phyloP scores from a whole-genome alignment of 2,797 vertebrate genomes.

The Sternotherus odoratus region DNA sequence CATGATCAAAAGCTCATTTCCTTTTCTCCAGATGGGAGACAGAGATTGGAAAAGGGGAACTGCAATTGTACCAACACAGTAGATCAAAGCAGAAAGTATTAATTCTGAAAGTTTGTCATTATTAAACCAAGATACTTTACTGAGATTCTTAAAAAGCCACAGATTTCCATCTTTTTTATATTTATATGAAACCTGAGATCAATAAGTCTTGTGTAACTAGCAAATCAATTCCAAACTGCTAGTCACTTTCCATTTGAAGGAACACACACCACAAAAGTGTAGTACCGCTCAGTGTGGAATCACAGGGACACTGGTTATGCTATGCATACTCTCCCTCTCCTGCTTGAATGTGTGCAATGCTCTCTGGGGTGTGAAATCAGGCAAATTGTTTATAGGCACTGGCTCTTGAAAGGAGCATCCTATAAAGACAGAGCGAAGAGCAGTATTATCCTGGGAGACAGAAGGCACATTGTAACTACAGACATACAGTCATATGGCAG shows the following conservation, averaged over 20 bases:
- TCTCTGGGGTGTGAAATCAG: background rate
- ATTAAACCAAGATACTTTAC: background rate
- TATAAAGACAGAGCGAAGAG: background rate
- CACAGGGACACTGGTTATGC: background rate
- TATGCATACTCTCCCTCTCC: accelerated
- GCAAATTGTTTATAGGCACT: background rate
- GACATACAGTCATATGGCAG: background rate
- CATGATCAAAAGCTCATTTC: background rate
- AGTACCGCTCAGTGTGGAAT: accelerated
- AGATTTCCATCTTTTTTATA: background rate
- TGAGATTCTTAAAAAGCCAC: background rate
- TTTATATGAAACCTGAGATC: background rate
- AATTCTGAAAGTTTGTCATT: background rate
- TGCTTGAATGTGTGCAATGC: background rate
- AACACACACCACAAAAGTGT: accelerated
- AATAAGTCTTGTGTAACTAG: background rate
- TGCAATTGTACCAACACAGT: background rate
- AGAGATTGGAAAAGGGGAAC: background rate
- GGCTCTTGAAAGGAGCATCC: accelerated
- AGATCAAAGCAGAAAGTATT: background rate
- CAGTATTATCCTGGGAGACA: background rate
- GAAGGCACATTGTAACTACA: accelerated
- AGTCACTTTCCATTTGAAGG: background rate
- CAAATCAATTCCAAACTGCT: background rate
- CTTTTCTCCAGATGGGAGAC: background rate